Conservation (phyloP, 1,140 invertebrate genomes). For the Hypothenemus hampei region DNA sequence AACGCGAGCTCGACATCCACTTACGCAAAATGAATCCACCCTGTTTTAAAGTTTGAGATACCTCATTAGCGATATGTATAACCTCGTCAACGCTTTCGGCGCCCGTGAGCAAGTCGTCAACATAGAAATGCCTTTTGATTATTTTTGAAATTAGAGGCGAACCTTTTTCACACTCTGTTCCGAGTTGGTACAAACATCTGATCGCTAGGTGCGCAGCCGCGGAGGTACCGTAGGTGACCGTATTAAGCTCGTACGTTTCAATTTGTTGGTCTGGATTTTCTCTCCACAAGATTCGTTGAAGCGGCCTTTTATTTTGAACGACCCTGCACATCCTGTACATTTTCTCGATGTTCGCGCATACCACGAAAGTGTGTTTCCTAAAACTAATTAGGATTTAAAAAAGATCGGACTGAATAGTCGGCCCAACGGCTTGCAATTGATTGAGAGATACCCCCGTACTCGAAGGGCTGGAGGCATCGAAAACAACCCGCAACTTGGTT, state of each 20-base stretch:
- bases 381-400: conserved; percentile 35
- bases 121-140: conserved; percentile 38
- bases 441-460: conserved; percentile 32
- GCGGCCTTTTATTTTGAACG: conserved; percentile 33
- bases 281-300: conserved; percentile 47
- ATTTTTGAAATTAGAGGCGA: conserved; percentile 29
- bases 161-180: conserved; percentile 15
- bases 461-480: conserved; percentile 39
- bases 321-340: conserved; percentile 45
- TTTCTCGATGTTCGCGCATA: conserved; percentile 37
- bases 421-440: conserved; percentile 27
- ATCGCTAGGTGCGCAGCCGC: conserved; percentile 34
- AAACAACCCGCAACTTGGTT: conserved; percentile 40
- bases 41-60: conserved; percentile 16
- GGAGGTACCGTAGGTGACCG: conserved; percentile 36
- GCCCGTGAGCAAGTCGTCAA: conserved; percentile 39
- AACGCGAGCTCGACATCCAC: conserved; percentile 39
- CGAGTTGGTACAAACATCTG: conserved; percentile 29
- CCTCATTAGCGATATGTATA: background rate
- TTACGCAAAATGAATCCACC: conserved; percentile 41
- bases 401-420: conserved; percentile 34
- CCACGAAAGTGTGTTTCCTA: conserved; percentile 32
- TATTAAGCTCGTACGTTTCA: conserved; percentile 29
- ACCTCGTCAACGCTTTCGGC: background rate
- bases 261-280: background rate